phyloP scores from a whole-genome alignment of 2,113 vertebrate genomes.

The Catharus bicknelli region DNA sequence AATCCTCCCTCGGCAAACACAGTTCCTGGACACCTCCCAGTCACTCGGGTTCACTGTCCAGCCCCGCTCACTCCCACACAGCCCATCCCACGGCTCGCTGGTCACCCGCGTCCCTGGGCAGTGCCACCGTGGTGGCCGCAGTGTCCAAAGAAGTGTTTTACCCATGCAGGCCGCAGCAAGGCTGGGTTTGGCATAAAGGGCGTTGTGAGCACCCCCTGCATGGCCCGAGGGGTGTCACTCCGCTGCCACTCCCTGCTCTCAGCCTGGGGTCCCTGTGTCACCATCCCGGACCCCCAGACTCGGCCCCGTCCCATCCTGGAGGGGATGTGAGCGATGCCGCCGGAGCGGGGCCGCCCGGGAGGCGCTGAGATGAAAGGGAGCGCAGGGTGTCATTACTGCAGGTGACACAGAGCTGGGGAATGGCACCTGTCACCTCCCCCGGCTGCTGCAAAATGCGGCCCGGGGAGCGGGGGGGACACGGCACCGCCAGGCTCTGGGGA shows the following conservation, averaged over 20 bases:
- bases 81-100: neutral
- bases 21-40: neutral
- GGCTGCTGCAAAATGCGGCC: constrained; percentile 5
- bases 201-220: accelerated
- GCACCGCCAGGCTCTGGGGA: neutral
- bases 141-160: neutral
- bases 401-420: constrained; percentile 52
- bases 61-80: accelerated
- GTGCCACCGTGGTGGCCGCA: neutral
- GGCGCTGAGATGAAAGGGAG: constrained; percentile 39
- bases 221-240: neutral
- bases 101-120: neutral
- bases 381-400: neutral
- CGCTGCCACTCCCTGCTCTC: neutral
- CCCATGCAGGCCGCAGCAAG: neutral
- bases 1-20: constrained; percentile 1
- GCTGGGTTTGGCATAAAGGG: accelerated
- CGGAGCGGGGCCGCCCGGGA: neutral
- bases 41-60: neutral
- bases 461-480: neutral
- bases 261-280: neutral
- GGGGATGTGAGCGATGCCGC: neutral
- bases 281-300: accelerated
- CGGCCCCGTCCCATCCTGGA: neutral
- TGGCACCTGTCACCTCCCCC: neutral